Base-by-base conservation (phyloP, 2,113 vertebrate species). In the Pleuronectes platessa region DNA sequence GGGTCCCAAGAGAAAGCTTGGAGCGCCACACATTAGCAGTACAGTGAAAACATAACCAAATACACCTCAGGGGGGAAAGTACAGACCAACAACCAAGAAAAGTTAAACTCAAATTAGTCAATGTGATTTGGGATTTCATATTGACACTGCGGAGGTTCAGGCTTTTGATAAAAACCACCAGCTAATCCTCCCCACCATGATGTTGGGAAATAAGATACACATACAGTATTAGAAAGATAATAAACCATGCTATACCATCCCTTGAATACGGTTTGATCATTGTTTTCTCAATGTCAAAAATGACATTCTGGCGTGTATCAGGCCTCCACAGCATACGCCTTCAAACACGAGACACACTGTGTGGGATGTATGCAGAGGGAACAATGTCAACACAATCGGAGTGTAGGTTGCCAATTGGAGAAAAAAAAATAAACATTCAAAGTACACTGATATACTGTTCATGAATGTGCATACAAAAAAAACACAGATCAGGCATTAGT, bases 211-310 rank as follows among this genome's bases (percentile, higher is more conserved):
- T 61, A 74, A 91, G 91, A 85, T 69, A 85, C 82, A 90, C 45
- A 79, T 68, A 88, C 76, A 88, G 79, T 76, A 89, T 79, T 81
- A 88, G 74, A 90, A 88, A 86, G 71, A 86, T 86, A 80, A 86
- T 85, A 88, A 92, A 85, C 79, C 91, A 90, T 93, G 90, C 91
- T 81, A 80, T 87, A 79, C 78, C 81, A 68, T 79, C 86, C 79
- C 61, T 71, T 78, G 73, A 88, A 80, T 81, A 89, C 72, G 83
- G 72, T 78, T 82, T 53, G 65, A 84, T 77, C 66, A 35, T 78
- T 64, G 62, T 86, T 88, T 84, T 79, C 76, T 81, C 61, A 70
- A 56, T 68, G 75, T 85, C 80, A 74, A 49, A 72, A 70, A 70
- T 23, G 77, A 86, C 83, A 87, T 83, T 74, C 37, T 60, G 65